These are phyloP conservation scores for Beaufortia kweichowensis DNA, from an alignment of 2,113 vertebrate genomes.

Conservation along the genomic window DNA sequence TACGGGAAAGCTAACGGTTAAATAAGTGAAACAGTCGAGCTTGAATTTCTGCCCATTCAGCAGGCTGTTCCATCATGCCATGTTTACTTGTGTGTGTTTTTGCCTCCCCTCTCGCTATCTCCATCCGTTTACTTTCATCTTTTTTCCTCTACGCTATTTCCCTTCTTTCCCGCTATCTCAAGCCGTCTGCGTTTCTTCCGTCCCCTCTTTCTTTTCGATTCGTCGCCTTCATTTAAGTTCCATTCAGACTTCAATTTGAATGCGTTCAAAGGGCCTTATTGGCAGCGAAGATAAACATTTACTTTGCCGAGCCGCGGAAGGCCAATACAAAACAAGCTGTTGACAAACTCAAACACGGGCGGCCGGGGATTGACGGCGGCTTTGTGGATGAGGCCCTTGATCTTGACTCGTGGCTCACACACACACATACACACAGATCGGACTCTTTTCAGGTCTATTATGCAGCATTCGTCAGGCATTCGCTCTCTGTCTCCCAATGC, in stretches of 20 bases:
- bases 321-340: slow-evolving; percentile 43
- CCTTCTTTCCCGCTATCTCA: not conserved
- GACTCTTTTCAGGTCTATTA: slow-evolving; percentile 48
- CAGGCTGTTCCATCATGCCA: slow-evolving; percentile 8
- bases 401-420: slow-evolving; percentile 25
- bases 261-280: slow-evolving; percentile 50
- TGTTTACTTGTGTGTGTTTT: slow-evolving; percentile 40
- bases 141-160: slow-evolving; percentile 9
- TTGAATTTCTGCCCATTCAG: slow-evolving; percentile 44
- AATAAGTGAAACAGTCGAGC: slow-evolving; percentile 33
- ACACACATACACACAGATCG: slow-evolving; percentile 3
- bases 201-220: slow-evolving; percentile 21
- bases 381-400: slow-evolving; percentile 42
- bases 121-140: slow-evolving; percentile 10
- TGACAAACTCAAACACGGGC: slow-evolving; percentile 40
- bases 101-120: slow-evolving; percentile 15
- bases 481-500: slow-evolving; percentile 33
- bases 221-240: slow-evolving; percentile 50
- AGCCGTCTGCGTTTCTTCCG: not conserved
- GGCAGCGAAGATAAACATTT: slow-evolving; percentile 54
- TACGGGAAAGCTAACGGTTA: slow-evolving; percentile 37
- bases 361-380: slow-evolving; percentile 32
- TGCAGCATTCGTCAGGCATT: slow-evolving; percentile 41
- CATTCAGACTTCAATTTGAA: slow-evolving; percentile 55
- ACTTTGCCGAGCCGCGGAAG: slow-evolving; percentile 23